Base-by-base conservation (phyloP, 2,797 vertebrate species). In the Gallinago solitaria region DNA sequence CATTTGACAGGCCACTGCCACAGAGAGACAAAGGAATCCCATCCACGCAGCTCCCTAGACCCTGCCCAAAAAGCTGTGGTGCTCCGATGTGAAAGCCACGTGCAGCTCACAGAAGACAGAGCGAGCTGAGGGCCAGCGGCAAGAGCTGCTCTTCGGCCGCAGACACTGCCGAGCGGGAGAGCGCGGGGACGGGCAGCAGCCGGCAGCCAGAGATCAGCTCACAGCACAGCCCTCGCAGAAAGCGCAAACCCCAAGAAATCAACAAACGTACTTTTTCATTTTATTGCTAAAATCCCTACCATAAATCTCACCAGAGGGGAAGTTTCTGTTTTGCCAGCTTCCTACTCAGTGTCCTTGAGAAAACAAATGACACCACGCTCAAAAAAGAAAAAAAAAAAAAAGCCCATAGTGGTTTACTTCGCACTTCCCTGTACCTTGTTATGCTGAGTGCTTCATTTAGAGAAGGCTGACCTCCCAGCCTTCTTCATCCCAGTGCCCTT, bases 321-420 rank as follows among this genome's bases (percentile, higher is more conserved):
- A 98, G 94, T 90, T 86, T 90, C 95, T 97, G 93, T 93, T 97
- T 90, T 94, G 97, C 95, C 60, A 69, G 73, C 95, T 98, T 97
- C 95, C 97, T 87, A 91, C 75, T 90, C 77, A 13, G 56, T 80
- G 95, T 96, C 97, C 97, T 98, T 98, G 92, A 97, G 87, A 92
- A 93, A 98, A 84, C 68, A 96, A 95, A 96, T 85, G 92, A 97
- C 89, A 94, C 54, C 37, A 53, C 21, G 65, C 35, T 83, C 12
- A 57, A 84, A 92, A 87, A 95, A 74, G 61, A 37, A 53, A 51
- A 76, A 53, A 17, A 61, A 48, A 37, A 61, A 59, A 89, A 90
- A 54, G 25, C 37, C 90, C 54, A 0, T 20, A 84, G 83, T 9
- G 32, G 75, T 95, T 87, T 57, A 95, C 93, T 96, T 96, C 87